These are phyloP conservation scores for Thamnophis elegans DNA, from an alignment of 2,797 vertebrate species.

Conservation along the genomic window DNA sequence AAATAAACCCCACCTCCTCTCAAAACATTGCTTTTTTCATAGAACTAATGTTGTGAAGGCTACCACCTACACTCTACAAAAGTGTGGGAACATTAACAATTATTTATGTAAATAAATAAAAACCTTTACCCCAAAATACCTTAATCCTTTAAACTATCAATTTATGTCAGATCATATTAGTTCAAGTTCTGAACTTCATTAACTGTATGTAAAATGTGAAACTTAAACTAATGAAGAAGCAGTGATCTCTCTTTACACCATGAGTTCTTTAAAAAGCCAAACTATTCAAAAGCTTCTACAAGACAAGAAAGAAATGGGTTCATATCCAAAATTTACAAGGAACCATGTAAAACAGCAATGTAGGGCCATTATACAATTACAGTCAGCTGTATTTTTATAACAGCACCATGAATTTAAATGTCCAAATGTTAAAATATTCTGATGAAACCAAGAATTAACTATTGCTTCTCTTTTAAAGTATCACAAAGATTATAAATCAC, in stretches of 20 bases:
- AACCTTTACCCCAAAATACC: not conserved
- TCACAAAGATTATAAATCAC: not conserved
- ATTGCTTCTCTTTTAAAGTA: not conserved
- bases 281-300: not conserved
- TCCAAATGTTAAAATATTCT: not conserved
- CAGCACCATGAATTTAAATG: not conserved
- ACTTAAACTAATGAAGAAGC: not conserved
- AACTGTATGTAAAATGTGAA: not conserved
- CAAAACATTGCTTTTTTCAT: not conserved
- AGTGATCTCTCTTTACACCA: not conserved
- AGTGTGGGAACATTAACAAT: not conserved
- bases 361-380: not conserved
- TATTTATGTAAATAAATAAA: not conserved
- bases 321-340: not conserved
- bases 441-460: not conserved
- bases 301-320: not conserved
- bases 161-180: conserved; percentile 51
- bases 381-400: not conserved
- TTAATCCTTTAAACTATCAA: conserved; percentile 37
- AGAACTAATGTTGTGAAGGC: not conserved
- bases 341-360: not conserved
- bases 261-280: not conserved
- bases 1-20: not conserved
- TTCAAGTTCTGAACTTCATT: conserved; percentile 48
- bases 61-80: not conserved